Evolutionary conservation across 2,888 invertebrate species (phyloP), one percentile per base, ranked within the genome.

Genomic region (Muscina levida): DNA sequence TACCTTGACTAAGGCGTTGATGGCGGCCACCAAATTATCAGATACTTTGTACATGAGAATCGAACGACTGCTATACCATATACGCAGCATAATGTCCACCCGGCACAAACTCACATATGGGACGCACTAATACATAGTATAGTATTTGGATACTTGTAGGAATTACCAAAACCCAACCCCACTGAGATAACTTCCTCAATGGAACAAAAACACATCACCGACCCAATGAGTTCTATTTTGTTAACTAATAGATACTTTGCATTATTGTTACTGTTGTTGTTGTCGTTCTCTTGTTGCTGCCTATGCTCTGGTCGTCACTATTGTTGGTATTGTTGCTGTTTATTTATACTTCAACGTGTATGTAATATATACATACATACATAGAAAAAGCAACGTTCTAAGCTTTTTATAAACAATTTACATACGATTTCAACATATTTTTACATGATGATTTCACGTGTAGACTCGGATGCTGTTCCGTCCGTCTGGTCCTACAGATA

Each of bases 341-440:
- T 59, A 59, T 39, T n/a, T 31, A 31, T 31, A 31, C 8, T 62
- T 62, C 39, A n/a, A n/a, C n/a, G n/a, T n/a, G n/a, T n/a, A n/a
- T 22, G 17, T 39, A 39, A 22, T 19, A 39, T 17, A 8, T n/a
- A n/a, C n/a, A n/a, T n/a, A n/a, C n/a, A n/a, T n/a, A n/a, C n/a
- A 39, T 39, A 26, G 42, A 26, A 15, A 62, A 51, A 22, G 19
- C 42, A 62, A 62, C 31, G 3, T 51, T 48, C 67, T 48, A 48
- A 67, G 48, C 51, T 67, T 67, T 67, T 67, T 67, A 67, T 67
- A 67, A 48, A 67, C 67, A 67, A 67, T 67, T 67, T 48, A 67
- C 67, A 67, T 48, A 67, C n/a, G 6, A 31, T 5, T 3, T 5
- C 31, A 31, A 46, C 46, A 46, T 17, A 48, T 48, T 48, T 48